A percentile compares a stretch with the other conserved stretches of the same genome.
These are phyloP conservation scores for Drosophila paramelanica DNA, from an alignment of 2,888 invertebrate species.

Conservation along the genomic window DNA sequence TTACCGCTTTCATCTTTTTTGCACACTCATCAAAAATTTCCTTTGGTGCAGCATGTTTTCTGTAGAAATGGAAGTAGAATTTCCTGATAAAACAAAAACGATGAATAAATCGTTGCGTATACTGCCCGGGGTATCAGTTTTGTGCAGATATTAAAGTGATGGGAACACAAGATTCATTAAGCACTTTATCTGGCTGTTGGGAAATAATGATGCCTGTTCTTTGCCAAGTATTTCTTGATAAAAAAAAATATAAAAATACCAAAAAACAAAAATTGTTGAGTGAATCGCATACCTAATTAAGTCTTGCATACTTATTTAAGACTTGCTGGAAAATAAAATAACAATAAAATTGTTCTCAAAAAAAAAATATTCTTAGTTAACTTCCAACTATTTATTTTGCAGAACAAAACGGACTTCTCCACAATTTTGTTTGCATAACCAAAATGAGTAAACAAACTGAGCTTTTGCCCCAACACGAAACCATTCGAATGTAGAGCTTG, in stretches of 20 bases:
- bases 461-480: constrained; percentile 2
- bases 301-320: too few relatives aligned
- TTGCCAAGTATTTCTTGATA: not conserved
- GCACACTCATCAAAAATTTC: not conserved
- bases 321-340: too few relatives aligned
- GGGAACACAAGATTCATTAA: not conserved
- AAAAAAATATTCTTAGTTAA: not conserved
- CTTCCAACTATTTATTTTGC: constrained; percentile 4
- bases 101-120: not conserved
- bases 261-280: not conserved
- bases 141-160: not conserved
- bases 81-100: too few relatives aligned
- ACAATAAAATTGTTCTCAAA: too few relatives aligned
- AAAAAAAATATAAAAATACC: not conserved
- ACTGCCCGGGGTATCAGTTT: not conserved
- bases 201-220: not conserved
- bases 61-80: too few relatives aligned
- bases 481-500: constrained; percentile 8
- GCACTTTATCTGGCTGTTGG: not conserved
- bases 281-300: too few relatives aligned
- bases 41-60: too few relatives aligned
- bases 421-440: too few relatives aligned
- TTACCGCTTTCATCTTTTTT: not conserved
- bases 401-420: not conserved
- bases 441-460: not conserved